Base-by-base conservation (phyloP, 2,113 vertebrate genomes). In the Cryptoleucopteryx plumbea region DNA sequence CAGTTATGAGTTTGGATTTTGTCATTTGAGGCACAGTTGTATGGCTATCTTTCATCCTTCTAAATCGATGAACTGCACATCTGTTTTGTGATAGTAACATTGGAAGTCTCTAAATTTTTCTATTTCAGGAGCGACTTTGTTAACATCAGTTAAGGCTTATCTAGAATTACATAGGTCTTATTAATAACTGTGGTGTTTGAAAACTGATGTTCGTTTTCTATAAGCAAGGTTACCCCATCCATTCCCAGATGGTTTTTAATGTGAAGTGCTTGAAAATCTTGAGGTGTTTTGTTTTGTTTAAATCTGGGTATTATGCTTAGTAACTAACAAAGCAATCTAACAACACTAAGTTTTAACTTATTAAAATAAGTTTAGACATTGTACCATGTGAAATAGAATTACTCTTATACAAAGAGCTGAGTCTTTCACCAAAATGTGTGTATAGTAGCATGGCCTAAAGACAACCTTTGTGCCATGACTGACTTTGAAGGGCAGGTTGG, bases 91-190 rank as follows among this genome's bases (percentile, higher is more conserved):
- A 83, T 93, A 91, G 63, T 66, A 43, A 66, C 0, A 65, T 91
- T 55, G 86, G 68, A 86, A 71, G 72, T 26, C 59, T 74, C 84
- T 86, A 38, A 42, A 59, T 36, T 79, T 68, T 90, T 90, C 88
- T 86, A 23, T 94, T 90, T 95, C 43, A 56, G 59, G 73, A 83
- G 13, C 91, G 62, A 94, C 91, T 96, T 86, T 91, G 68, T 92
- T 91, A 92, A 65, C 31, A 90, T 94, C 48, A 93, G 34, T 91
- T 94, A 59, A 86, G 50, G 70, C 66, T 74, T 89, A 65, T 53
- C 47, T 92, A n/a, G 91, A 94, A 93, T 77, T 88, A 42, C 43
- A 5, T 26, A 79, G 68, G 50, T 86, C 59, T 71, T 87, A 53
- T 34, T 52, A 82, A 52, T 40, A 56, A 48, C 32, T 52, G 7